Base-by-base conservation (phyloP, 2,888 invertebrate genomes). In the Epicampocera succincta region DNA sequence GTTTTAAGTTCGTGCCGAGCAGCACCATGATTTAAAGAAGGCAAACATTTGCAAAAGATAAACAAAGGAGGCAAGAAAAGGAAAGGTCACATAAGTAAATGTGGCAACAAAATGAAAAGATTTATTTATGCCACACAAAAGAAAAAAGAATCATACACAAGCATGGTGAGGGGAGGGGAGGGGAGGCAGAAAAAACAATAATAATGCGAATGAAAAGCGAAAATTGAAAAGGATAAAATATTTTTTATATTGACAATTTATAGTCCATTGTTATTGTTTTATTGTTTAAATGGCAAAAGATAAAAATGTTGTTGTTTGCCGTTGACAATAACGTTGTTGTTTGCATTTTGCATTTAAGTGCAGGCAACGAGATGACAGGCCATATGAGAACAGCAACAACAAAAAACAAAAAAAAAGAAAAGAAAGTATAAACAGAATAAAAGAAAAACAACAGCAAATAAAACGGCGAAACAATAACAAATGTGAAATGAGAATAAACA, bases 171-270 rank as follows among this genome's bases (percentile, higher is more conserved):
- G 3, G 33, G 33, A 3, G 33, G 33, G 8, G 9, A 33, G 1
- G 8, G 40, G n/a, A 12, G 40, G 21, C n/a, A 5, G 12, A n/a
- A 17, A 21, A 13, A 42, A 13, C 2, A 40, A 46, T 40, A 63
- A 72, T 56, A 56, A 58, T 40, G n/a, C 25, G 12, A 56, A 19
- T 56, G 48, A 56, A 74, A 65, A 65, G 17, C 54, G 56, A 17
- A 76, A 63, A 77, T 76, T 71, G 56, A 77, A 77, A 77, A 63
- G 63, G 71, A 65, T 71, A 63, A 63, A 71, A 63, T 56, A 77
- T 71, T 65, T 69, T 29, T 33, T 63, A 40, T 71, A 69, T 77
- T 56, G 69, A 63, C 54, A 69, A 77, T 69, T 63, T 71, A 71
- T 77, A 48, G 48, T 58, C 19, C 63, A 63, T 63, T 56, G 69